A percentile compares a stretch with the other conserved stretches of the same genome.
These are phyloP conservation scores for Guaruba guarouba DNA, from an alignment of 2,113 vertebrate genomes.

Conservation along the genomic window DNA sequence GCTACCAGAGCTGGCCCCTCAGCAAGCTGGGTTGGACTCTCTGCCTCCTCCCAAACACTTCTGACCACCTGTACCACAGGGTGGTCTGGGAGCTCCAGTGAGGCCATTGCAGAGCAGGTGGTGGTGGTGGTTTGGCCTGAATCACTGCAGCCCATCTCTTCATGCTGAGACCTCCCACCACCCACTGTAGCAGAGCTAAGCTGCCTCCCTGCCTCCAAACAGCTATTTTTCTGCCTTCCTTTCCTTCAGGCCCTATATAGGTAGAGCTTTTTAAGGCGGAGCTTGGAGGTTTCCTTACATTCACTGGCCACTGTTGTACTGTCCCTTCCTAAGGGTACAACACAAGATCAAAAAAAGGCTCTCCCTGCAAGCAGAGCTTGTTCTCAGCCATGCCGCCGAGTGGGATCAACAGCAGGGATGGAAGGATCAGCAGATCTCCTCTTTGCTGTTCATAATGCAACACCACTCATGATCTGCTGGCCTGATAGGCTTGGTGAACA, in stretches of 20 bases:
- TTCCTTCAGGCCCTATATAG: neutral
- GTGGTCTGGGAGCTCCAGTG: neutral
- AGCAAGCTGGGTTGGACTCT: neutral
- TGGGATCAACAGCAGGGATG: neutral
- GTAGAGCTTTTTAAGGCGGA: neutral
- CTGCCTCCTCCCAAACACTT: neutral
- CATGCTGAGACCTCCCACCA: fast-evolving
- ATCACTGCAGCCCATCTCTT: neutral
- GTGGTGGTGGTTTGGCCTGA: neutral
- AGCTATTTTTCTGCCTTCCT: neutral
- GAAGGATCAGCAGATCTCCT: neutral
- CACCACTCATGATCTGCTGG: neutral
- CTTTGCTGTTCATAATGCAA: neutral
- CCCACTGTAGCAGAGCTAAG: neutral
- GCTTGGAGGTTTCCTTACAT: neutral
- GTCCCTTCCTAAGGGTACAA: neutral
- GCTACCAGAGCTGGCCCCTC: neutral
- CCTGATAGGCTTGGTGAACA: neutral
- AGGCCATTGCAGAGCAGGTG: neutral
- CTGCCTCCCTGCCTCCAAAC: neutral
- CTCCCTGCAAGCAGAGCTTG: neutral
- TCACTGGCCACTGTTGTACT: neutral
- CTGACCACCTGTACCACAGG: neutral
- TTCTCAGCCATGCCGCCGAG: neutral
- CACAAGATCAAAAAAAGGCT: neutral